Percentiles rank a stretch among this genome's conserved stretches.
phyloP scores from a whole-genome alignment of 2,888 invertebrate species.

The Acleris laterana region DNA sequence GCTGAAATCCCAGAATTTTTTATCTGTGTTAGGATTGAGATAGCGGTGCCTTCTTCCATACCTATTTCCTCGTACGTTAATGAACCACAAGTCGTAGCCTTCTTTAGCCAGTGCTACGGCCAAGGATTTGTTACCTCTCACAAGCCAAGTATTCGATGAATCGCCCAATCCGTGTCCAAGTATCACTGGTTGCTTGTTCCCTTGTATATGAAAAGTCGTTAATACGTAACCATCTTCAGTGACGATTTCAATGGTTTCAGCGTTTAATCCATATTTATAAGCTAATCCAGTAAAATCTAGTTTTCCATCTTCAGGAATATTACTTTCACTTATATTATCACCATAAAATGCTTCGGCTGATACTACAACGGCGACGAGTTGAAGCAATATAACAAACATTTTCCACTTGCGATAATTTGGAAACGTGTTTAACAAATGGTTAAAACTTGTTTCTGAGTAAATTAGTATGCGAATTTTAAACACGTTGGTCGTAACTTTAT shows the following conservation, averaged over 20 bases:
- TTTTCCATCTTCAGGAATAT: constrained; percentile 2
- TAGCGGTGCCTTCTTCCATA: constrained; percentile 14
- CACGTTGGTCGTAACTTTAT: no score
- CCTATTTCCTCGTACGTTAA: constrained; percentile 21
- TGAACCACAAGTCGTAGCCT: constrained; percentile 18
- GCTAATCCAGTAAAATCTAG: constrained; percentile 18
- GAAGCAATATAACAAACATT: neutral
- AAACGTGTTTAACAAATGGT: no score
- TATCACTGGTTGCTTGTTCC: constrained; percentile 15
- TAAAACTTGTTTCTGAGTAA: no score
- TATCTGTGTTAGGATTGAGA: constrained; percentile 18
- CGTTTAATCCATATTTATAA: constrained; percentile 5
- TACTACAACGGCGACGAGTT: neutral
- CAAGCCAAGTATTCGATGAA: constrained; percentile 16
- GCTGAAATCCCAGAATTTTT: constrained; percentile 21
- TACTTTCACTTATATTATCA: neutral
- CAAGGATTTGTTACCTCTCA: constrained; percentile 19
- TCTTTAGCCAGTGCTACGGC: neutral
- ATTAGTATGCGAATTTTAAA: no score
- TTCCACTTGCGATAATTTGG: neutral
- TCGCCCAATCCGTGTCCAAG: constrained; percentile 11
- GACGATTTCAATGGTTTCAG: constrained; percentile 13
- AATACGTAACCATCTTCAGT: constrained; percentile 30
- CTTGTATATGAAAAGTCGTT: constrained; percentile 12
- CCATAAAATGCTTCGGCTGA: neutral